A percentile compares a stretch with the other conserved stretches of the same genome.
Conservation (phyloP, 2,797 vertebrate species). For the Poeciliopsis turneri region DNA sequence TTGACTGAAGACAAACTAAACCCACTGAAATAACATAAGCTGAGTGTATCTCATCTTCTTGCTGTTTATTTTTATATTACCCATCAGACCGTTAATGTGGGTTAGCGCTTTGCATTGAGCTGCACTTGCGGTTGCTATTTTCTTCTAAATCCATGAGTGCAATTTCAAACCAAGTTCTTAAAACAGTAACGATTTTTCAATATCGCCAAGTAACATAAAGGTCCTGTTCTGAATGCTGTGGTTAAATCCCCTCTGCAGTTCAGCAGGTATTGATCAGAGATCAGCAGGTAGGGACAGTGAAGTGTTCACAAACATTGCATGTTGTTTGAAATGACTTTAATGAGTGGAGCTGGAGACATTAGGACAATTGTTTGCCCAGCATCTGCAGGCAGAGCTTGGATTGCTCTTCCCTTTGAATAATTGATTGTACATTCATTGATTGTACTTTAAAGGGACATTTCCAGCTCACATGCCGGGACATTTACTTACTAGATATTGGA, state of each 20-base stretch:
- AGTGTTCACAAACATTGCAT: background rate
- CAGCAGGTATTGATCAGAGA: background rate
- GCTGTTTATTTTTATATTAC: background rate
- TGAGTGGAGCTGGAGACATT: background rate
- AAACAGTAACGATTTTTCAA: background rate
- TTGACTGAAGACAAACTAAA: background rate
- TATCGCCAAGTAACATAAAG: background rate
- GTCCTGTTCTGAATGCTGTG: background rate
- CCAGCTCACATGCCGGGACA: background rate
- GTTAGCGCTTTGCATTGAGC: background rate
- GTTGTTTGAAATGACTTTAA: background rate
- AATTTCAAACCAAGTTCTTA: background rate
- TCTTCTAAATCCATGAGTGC: background rate
- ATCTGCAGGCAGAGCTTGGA: background rate
- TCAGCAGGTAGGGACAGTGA: background rate
- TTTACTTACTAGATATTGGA: background rate
- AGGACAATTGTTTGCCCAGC: background rate
- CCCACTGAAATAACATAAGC: background rate
- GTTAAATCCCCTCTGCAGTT: background rate
- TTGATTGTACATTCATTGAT: slow-evolving; percentile 1
- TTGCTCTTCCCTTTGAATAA: slow-evolving; percentile 3
- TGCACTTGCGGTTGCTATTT: background rate
- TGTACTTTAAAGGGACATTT: background rate
- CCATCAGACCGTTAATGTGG: background rate
- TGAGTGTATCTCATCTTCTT: background rate